Evolutionary conservation across 2,113 vertebrate species (phyloP).

Genomic region (Oreochromis spilurus): DNA sequence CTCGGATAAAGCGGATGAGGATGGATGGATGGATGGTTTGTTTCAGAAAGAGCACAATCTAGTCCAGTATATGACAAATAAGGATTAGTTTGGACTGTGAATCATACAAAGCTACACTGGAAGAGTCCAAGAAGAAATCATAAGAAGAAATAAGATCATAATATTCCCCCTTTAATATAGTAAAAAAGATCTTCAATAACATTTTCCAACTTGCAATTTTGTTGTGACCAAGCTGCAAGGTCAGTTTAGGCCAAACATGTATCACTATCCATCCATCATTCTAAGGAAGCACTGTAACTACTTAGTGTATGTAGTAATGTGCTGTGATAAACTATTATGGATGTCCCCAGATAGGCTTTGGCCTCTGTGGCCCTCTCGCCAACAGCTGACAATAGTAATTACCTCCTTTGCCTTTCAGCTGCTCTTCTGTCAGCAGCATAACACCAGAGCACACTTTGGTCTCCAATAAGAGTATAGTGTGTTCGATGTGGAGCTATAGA

Average conservation of each 20-base stretch:
- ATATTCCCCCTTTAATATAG: background rate
- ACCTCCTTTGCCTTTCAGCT: conserved; percentile 45
- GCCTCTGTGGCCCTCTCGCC: conserved; percentile 41
- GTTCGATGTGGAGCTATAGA: background rate
- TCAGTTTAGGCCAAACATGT: conserved; percentile 1
- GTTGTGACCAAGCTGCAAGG: background rate
- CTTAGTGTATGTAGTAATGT: conserved; percentile 46
- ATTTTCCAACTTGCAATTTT: background rate
- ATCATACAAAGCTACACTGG: background rate
- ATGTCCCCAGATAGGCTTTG: conserved; percentile 43
- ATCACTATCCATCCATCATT: conserved; percentile 19
- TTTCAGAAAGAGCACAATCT: background rate
- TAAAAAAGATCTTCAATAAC: background rate
- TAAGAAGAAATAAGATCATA: background rate
- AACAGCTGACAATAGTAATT: conserved; percentile 60
- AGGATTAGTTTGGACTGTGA: background rate
- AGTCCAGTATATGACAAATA: background rate
- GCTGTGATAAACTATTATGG: conserved; percentile 46
- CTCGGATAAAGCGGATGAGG: no score
- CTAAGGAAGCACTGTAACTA: background rate
- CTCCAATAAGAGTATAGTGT: background rate
- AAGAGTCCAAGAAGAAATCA: background rate
- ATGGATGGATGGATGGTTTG: no score
- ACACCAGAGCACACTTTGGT: conserved; percentile 11
- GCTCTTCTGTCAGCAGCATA: conserved; percentile 21